Evolutionary conservation across 2,113 vertebrate species (phyloP), one percentile per base, ranked within the genome.

Genomic region (Pavo muticus): DNA sequence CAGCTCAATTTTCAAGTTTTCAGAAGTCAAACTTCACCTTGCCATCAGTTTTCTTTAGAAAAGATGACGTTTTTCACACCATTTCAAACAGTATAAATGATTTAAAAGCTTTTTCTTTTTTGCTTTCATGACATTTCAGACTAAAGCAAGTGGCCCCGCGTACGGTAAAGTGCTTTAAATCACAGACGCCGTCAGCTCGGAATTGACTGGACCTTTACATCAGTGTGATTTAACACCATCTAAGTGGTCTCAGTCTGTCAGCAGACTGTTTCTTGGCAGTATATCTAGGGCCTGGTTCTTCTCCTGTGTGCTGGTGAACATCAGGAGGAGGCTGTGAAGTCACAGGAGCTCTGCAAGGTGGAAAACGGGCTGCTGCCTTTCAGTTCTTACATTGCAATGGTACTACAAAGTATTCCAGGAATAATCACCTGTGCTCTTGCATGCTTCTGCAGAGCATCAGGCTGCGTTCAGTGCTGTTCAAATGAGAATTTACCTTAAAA

Each of bases 231-330:
- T 69, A 95, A 76, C 67, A 21, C 42, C 11, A 8, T 25, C 32
- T 76, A 39, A 89, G 64, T 54, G 44, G 39, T 71, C 87, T 61
- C 61, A 76, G 69, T 25, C 75, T 69, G 35, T 52, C 85, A 95
- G 39, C 61, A 84, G 91, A 72, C 85, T 77, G 57, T 75, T 95
- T 84, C 81, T 40, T 44, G 78, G 87, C 78, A 65, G 59, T 18
- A 40, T 8, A 50, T 86, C 67, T 44, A 71, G 52, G 67, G 65
- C n/a, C 71, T 80, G 68, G 18, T 16, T 89, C 85, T 84, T 56
- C 85, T 91, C 79, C 50, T 17, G 24, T 0, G 0, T 30, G n/a
- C 48, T 14, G 48, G 77, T 6, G 3, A 54, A 74, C 91, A 78
- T 40, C 68, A 45, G 29, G 45, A 85, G 47, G 44, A 25, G 35